Evolutionary conservation across 1,140 invertebrate species (phyloP).

Genomic region (Odontomachus brunneus): DNA sequence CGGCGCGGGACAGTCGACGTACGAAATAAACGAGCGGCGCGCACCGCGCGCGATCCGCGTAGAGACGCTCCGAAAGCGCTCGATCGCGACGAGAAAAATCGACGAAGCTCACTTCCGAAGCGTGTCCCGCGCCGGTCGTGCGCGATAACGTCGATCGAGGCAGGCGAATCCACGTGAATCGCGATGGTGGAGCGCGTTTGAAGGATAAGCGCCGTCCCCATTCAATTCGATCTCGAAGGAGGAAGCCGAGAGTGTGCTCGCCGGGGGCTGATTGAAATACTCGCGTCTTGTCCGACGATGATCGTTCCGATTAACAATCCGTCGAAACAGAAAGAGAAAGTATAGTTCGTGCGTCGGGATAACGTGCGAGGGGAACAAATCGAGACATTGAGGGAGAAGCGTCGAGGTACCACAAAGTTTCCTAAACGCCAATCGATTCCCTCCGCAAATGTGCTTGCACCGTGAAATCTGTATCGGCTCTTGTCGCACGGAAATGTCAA

Average conservation of each 20-base stretch:
- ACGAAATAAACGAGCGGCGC: slow-evolving; percentile 79
- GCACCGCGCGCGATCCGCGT: slow-evolving; percentile 32
- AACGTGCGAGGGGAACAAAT: not conserved
- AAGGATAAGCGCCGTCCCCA: not conserved
- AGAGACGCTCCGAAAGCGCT: slow-evolving; percentile 74
- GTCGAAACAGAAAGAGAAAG: not conserved
- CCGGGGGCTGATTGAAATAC: slow-evolving; percentile 19
- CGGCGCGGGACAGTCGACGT: slow-evolving; percentile 82
- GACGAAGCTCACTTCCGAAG: slow-evolving; percentile 16
- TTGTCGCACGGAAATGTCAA: too few relatives aligned
- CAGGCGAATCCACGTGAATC: slow-evolving; percentile 15
- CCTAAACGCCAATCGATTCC: too few relatives aligned
- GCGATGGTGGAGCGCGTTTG: slow-evolving; percentile 27
- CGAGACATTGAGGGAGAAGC: not conserved
- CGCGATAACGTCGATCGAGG: not conserved
- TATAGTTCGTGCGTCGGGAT: not conserved
- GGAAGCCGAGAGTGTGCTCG: not conserved
- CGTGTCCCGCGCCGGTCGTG: slow-evolving; percentile 15
- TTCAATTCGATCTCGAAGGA: not conserved
- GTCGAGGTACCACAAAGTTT: too few relatives aligned
- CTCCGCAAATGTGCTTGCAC: too few relatives aligned
- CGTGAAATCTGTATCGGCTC: too few relatives aligned
- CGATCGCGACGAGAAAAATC: slow-evolving; percentile 54
- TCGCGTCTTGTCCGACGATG: not conserved
- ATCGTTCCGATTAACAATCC: not conserved